Evolutionary conservation across 1,140 invertebrate species (phyloP), one percentile per base, ranked within the genome.

Genomic region (Pogonomyrmex barbatus): DNA sequence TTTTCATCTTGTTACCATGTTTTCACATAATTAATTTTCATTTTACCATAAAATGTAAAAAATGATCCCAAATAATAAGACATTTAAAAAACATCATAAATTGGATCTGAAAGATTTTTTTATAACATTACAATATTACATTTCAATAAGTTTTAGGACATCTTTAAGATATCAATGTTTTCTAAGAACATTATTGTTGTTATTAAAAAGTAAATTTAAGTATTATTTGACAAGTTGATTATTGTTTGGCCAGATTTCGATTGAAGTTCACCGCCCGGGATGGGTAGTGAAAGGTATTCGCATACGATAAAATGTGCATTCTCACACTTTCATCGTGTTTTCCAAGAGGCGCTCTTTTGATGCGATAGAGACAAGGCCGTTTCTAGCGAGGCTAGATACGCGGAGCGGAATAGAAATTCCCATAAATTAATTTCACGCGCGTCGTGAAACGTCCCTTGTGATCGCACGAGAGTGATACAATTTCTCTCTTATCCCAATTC

Each of bases 241-340:
- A 2, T 2, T 24, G 24, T 24, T 24, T 24, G 24, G 24, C 24
- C 24, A 24, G 24, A 24, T 24, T 24, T 24, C 54, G n/a, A 56
- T 56, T 56, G 24, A 56, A 56, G 8, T 56, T 24, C 14, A 12
- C 8, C 5, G 8, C n/a, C 14, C 12, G 47, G 45, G 9, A 54
- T 17, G 90, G 88, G 91, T 82, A 89, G 92, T 93, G 92, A 93
- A 92, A 93, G 92, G 54, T 76, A 86, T 79, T 88, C 86, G 88
- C 88, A 90, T 89, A 92, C 82, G 86, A 86, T 24, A 24, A 24
- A 2, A 68, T n/a, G 42, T n/a, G 88, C 88, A 90, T 93, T 94
- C 93, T 92, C 93, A 94, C 91, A 94, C 93, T 94, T 94, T 94
- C 93, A 89, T 93, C 91, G 67, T 39, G 71, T 36, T 36, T 56